Conservation (phyloP, 2,797 vertebrate species). For the Sternotherus odoratus region DNA sequence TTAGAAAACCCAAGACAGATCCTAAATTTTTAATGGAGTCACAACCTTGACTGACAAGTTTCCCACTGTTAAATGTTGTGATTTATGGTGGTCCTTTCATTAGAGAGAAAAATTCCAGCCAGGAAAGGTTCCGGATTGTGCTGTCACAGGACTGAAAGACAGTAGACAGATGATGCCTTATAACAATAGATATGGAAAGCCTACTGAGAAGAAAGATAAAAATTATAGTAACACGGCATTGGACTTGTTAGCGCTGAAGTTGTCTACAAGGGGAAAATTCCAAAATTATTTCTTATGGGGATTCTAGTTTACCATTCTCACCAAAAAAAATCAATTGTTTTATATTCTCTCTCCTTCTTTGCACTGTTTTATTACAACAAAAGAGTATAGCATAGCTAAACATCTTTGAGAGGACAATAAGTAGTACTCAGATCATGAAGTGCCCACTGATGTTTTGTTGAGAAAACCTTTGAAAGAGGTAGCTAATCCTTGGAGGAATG, state of each 20-base stretch:
- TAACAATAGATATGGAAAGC: neutral
- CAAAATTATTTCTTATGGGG: neutral
- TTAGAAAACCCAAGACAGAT: neutral
- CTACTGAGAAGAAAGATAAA: neutral
- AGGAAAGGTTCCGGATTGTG: neutral
- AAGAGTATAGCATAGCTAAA: neutral
- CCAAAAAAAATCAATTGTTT: neutral
- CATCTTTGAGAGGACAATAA: neutral
- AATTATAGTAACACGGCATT: neutral
- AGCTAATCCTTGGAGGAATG: neutral
- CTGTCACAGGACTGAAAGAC: neutral
- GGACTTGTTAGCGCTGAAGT: neutral
- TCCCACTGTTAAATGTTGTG: neutral
- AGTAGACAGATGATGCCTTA: neutral
- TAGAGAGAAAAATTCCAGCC: neutral
- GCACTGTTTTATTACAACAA: neutral
- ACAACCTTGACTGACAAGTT: neutral
- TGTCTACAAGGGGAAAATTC: neutral
- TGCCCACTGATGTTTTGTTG: neutral
- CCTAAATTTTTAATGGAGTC: neutral
- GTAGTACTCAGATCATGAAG: neutral
- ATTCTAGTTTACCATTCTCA: neutral
- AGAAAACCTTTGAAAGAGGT: neutral
- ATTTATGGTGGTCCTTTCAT: neutral
- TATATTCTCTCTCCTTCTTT: neutral